Percentiles rank a stretch among this genome's conserved stretches.
Conservation (phyloP, 2,113 vertebrate genomes). For the Ailuropoda melanoleuca region DNA sequence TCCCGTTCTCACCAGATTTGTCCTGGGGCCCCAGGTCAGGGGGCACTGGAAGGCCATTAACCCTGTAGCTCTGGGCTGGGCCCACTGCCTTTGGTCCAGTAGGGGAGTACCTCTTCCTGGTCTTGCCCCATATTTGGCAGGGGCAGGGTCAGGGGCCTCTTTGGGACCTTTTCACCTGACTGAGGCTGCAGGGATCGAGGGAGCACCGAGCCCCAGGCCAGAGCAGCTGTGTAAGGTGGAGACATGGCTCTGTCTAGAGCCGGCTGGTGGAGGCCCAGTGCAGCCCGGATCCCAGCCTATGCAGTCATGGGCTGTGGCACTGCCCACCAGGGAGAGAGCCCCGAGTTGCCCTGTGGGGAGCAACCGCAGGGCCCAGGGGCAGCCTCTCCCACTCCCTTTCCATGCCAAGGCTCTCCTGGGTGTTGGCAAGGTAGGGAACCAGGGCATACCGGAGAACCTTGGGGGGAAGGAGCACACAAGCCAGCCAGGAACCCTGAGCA, state of each 20-base stretch:
- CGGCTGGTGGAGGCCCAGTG: neutral
- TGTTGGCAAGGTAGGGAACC: neutral
- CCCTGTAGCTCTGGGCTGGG: neutral
- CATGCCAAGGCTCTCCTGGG: too few species aligned
- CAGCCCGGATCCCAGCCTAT: neutral
- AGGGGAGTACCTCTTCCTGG: neutral
- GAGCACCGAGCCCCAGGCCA: neutral
- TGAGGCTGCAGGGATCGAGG: neutral
- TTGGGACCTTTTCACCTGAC: neutral
- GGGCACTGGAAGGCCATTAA: too few species aligned
- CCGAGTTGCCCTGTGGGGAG: neutral
- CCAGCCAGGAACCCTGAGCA: neutral
- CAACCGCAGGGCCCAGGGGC: neutral
- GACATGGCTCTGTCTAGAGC: neutral
- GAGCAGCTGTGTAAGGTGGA: neutral
- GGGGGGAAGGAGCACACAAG: neutral
- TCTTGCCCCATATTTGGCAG: neutral
- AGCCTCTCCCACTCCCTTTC: neutral
- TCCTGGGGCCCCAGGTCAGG: neutral
- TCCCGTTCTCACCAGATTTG: neutral
- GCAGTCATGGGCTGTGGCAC: neutral
- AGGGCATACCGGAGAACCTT: fast-evolving
- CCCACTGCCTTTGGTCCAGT: neutral
- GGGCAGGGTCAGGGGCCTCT: neutral
- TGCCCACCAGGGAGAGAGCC: neutral